A percentile compares a stretch with the other conserved stretches of the same genome.
These are phyloP conservation scores for Anguilla anguilla DNA, from an alignment of 2,797 vertebrate genomes.

Conservation along the genomic window DNA sequence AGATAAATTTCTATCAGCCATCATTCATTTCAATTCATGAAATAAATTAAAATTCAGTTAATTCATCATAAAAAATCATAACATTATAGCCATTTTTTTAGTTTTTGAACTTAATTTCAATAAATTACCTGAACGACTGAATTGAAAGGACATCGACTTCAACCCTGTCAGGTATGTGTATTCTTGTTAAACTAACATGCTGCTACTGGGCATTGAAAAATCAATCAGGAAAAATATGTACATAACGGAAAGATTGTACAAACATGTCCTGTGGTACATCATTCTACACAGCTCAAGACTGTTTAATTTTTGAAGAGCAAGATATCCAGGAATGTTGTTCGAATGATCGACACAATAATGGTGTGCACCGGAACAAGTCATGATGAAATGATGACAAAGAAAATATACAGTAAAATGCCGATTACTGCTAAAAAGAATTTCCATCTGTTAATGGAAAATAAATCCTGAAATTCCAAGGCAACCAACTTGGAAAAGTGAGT, in stretches of 20 bases:
- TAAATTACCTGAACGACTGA: not conserved
- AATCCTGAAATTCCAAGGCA: constrained; percentile 6
- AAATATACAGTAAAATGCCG: not conserved
- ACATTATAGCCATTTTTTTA: not conserved
- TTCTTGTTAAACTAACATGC: not conserved
- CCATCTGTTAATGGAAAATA: not conserved
- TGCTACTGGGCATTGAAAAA: not conserved
- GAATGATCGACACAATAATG: not conserved
- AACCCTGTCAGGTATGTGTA: not conserved
- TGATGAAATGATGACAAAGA: not conserved
- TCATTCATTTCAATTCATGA: not conserved
- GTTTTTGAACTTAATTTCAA: not conserved
- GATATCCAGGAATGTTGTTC: not conserved
- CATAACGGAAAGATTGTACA: not conserved
- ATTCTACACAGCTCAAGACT: not conserved
- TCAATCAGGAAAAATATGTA: not conserved
- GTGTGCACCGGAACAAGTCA: not conserved
- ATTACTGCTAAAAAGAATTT: not conserved
- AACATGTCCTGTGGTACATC: not conserved
- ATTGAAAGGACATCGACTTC: not conserved
- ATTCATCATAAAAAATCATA: not conserved
- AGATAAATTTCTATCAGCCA: not conserved
- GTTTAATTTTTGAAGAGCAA: not conserved
- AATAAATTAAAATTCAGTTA: not conserved
- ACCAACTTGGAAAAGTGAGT: not conserved